A percentile compares a stretch with the other conserved stretches of the same genome.
Conservation (phyloP, 2,888 invertebrate genomes). For the Epistrophe grossulariae region DNA sequence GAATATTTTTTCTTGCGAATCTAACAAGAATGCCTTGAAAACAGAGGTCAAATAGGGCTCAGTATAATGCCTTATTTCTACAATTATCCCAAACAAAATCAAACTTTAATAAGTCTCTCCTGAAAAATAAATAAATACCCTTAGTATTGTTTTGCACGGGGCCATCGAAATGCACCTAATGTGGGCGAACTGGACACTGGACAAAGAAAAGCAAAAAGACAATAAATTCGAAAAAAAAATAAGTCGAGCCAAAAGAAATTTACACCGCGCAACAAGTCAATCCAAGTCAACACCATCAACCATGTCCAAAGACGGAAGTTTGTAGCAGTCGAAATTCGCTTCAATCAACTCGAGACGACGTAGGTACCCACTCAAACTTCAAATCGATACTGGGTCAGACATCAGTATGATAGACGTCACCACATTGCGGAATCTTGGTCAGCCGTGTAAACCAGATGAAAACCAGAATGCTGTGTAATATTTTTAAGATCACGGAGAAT, state of each 20-base stretch:
- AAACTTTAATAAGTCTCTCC: too few species aligned
- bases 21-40: too few species aligned
- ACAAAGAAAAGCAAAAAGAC: conserved; percentile 7
- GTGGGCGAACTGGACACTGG: background rate
- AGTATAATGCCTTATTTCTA: too few species aligned
- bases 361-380: background rate
- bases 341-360: background rate
- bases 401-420: conserved; percentile 60
- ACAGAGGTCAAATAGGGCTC: too few species aligned
- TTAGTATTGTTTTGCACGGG: too few species aligned
- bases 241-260: conserved; percentile 2
- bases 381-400: conserved; percentile 40
- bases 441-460: background rate
- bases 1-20: too few species aligned
- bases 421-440: conserved; percentile 55
- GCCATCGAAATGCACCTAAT: conserved; percentile 22
- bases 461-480: too few species aligned
- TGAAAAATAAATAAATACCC: too few species aligned
- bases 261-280: conserved; percentile 2
- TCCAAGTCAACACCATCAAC: conserved; percentile 6
- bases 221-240: background rate
- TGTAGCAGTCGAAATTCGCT: background rate
- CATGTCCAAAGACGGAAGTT: too few species aligned
- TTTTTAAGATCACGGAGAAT: too few species aligned
- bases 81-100: too few species aligned